Evolutionary conservation across 2,888 invertebrate genomes (phyloP), one percentile per base, ranked within the genome.

Genomic region (Oasisia sp.): DNA sequence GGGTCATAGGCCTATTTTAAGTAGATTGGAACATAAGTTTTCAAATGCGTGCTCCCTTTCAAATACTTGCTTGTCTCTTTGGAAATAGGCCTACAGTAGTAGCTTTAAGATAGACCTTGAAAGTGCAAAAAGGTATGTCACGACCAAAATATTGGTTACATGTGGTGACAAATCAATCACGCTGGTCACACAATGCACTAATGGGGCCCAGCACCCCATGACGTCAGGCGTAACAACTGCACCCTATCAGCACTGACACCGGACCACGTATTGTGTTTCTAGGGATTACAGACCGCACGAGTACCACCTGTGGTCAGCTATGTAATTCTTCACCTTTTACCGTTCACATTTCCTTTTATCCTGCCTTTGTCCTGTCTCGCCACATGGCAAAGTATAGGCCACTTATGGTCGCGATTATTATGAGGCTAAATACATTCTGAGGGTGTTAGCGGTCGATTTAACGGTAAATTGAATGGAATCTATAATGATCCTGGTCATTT

Each of bases 301-400:
- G 27, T 74, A 74, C 74, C 74, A 19, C 74, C 74, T 19, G 74
- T 74, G 14, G 74, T 74, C 27, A 74, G 27, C 4, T 74, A 27
- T 74, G 74, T 74, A 74, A 74, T 74, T 74, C 74, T 19, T 74
- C 74, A 74, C 74, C 74, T 74, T 74, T 27, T 74, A 74, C 19
- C 27, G 74, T 27, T 74, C 74, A 74, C 74, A n/a, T 74, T 74
- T 74, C 74, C 56, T 74, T 74, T 74, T 74, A 74, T 74, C 74
- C 74, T 27, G 19, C 27, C 74, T 74, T 74, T 27, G 27, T 74
- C 27, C 74, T 19, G 74, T 19, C 3, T 74, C 74, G 7, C 27
- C 27, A 19, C 74, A 74, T 19, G 74, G 5, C 74, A 19, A 5
- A 19, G 74, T 19, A 74, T 2, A n/a, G 27, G 74, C 74, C 74